Conservation (phyloP, 37 sponge, comb jelly and placozoan genomes). For the Haliclona indistincta region DNA sequence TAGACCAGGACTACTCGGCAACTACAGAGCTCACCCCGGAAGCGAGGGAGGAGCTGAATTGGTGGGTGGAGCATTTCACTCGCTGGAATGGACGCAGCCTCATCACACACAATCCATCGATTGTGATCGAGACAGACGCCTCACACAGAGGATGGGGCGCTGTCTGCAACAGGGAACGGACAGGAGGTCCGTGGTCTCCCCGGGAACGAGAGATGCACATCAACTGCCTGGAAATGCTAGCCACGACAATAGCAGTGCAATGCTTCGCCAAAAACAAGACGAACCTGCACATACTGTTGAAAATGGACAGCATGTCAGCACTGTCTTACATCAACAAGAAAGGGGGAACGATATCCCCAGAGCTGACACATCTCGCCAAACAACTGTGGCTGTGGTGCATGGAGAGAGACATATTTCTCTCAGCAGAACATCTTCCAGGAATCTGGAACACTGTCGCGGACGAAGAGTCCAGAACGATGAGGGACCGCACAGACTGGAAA, state of each 20-base stretch:
- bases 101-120: not conserved
- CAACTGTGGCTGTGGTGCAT: conserved; percentile 52
- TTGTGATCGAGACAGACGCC: conserved; percentile 43
- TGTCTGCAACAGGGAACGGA: conserved; percentile 16
- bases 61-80: conserved; percentile 39
- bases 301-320: conserved; percentile 29
- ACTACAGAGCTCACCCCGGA: not conserved
- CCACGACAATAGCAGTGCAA: conserved; percentile 42
- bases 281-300: conserved; percentile 6
- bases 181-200: conserved; percentile 59
- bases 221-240: conserved; percentile 61
- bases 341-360: conserved; percentile 36
- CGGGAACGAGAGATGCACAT: conserved; percentile 42
- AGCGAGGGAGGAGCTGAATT: conserved; percentile 21
- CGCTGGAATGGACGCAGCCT: conserved; percentile 36
- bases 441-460: conserved; percentile 25
- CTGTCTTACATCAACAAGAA: no score
- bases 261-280: conserved; percentile 26
- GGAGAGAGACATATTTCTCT: conserved; percentile 21
- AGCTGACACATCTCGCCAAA: conserved; percentile 11
- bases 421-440: conserved; percentile 35
- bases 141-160: conserved; percentile 55
- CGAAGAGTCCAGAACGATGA: conserved; percentile 23
- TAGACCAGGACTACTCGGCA: conserved; percentile 6
- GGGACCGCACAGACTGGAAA: conserved; percentile 44